Evolutionary conservation across 1,140 invertebrate genomes (phyloP).

Genomic region (Luehdorfia chinensis): DNA sequence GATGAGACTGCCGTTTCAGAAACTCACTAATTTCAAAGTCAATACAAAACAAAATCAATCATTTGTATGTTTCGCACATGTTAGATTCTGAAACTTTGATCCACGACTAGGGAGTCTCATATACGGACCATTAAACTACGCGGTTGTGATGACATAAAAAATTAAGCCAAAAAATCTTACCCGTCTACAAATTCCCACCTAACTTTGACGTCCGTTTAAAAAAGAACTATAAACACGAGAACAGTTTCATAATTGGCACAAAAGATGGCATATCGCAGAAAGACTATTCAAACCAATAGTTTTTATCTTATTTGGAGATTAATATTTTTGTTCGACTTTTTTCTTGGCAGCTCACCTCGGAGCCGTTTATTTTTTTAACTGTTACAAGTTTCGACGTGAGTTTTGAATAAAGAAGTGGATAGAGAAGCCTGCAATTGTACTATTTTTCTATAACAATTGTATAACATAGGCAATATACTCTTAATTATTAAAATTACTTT

Average conservation of each 20-base stretch:
- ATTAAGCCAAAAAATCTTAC: constrained; percentile 4
- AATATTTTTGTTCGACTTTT: constrained; percentile 64
- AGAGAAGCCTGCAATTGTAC: constrained; percentile 18
- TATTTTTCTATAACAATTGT: background rate
- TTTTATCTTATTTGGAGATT: constrained; percentile 66
- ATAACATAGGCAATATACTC: background rate
- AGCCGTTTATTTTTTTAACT: constrained; percentile 57
- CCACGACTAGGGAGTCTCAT: no score
- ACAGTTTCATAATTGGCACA: constrained; percentile 69
- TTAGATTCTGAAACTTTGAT: no score
- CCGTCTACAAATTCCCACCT: constrained; percentile 53
- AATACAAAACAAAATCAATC: no score
- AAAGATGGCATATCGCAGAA: constrained; percentile 66
- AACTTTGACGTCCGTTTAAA: no score
- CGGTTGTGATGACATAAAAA: no score
- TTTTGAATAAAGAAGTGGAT: constrained; percentile 25
- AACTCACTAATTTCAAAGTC: no score
- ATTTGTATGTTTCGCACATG: no score
- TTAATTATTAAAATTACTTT: background rate
- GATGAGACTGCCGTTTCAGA: no score
- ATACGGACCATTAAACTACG: no score
- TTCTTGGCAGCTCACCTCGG: constrained; percentile 44
- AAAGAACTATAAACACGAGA: no score
- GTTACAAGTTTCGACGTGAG: constrained; percentile 47
- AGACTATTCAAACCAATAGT: constrained; percentile 44